Conservation (phyloP, 2,797 vertebrate species). For the Pangasius djambal region DNA sequence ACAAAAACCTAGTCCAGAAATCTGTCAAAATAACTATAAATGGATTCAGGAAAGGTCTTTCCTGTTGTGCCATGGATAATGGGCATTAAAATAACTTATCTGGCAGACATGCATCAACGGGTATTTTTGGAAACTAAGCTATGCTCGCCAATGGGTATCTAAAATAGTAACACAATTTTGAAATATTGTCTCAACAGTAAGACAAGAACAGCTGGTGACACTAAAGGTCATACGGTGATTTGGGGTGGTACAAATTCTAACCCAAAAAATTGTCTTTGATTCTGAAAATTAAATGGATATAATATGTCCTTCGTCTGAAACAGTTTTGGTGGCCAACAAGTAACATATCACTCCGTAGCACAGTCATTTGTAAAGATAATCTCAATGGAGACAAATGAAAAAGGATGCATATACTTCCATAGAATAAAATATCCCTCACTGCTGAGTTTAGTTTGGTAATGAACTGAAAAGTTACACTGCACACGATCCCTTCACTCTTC, state of each 20-base stretch:
- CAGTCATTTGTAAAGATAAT: background rate
- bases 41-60: constrained; percentile 58
- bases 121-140: constrained; percentile 40
- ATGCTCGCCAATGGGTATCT: background rate
- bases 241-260: background rate
- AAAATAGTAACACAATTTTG: constrained; percentile 49
- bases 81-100: constrained; percentile 37
- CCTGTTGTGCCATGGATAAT: constrained; percentile 64
- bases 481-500: background rate
- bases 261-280: background rate
- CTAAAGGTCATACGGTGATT: background rate
- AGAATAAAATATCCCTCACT: background rate
- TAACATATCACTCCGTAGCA: background rate
- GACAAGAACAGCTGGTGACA: constrained; percentile 31
- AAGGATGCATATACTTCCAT: background rate
- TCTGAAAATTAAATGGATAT: background rate
- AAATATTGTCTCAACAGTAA: constrained; percentile 13
- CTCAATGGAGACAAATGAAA: background rate
- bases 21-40: constrained; percentile 33
- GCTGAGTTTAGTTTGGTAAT: background rate
- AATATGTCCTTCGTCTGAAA: background rate
- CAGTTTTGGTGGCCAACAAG: background rate
- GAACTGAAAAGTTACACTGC: background rate
- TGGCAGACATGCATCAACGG: constrained; percentile 35
- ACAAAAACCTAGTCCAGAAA: background rate